Evolutionary conservation across 2,113 vertebrate genomes (phyloP).

Genomic region (Siphamia tubifer): DNA sequence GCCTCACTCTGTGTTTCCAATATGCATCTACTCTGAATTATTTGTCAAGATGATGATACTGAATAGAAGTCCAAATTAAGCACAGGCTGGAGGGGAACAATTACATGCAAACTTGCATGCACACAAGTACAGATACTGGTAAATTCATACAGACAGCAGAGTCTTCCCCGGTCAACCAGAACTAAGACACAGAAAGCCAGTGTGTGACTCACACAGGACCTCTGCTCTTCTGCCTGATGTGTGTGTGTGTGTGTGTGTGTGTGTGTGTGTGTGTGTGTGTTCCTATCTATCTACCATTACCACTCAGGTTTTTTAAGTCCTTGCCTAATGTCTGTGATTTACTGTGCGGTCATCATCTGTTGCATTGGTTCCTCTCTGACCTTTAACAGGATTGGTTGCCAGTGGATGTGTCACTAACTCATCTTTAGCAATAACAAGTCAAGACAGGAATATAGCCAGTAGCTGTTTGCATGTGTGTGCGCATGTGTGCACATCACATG

Average conservation of each 20-base stretch:
- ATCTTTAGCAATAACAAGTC: conserved; percentile 40
- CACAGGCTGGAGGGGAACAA: conserved; percentile 2
- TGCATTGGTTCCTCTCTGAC: conserved; percentile 44
- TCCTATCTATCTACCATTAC: not conserved
- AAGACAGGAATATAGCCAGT: conserved; percentile 30
- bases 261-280: too few relatives aligned
- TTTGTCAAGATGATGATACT: conserved; percentile 12
- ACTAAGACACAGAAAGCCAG: conserved; percentile 50
- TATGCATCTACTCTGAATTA: not conserved
- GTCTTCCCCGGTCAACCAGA: conserved; percentile 32
- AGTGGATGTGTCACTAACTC: conserved; percentile 38
- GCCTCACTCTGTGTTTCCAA: not conserved
- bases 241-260: conserved; percentile 2
- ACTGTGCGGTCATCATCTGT: conserved; percentile 38
- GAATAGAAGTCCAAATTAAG: conserved; percentile 23
- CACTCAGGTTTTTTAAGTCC: conserved; percentile 3
- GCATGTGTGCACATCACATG: conserved; percentile 14
- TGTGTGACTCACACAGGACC: conserved; percentile 48
- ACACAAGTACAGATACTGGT: not conserved
- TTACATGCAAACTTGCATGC: not conserved
- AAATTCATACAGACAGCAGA: conserved; percentile 45
- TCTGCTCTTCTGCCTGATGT: conserved; percentile 6
- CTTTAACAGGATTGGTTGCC: conserved; percentile 56
- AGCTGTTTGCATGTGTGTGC: conserved; percentile 33
- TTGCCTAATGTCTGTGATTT: conserved; percentile 19